Evolutionary conservation across 2,113 vertebrate species (phyloP), one percentile per base, ranked within the genome.

Genomic region (Vulpes vulpes): DNA sequence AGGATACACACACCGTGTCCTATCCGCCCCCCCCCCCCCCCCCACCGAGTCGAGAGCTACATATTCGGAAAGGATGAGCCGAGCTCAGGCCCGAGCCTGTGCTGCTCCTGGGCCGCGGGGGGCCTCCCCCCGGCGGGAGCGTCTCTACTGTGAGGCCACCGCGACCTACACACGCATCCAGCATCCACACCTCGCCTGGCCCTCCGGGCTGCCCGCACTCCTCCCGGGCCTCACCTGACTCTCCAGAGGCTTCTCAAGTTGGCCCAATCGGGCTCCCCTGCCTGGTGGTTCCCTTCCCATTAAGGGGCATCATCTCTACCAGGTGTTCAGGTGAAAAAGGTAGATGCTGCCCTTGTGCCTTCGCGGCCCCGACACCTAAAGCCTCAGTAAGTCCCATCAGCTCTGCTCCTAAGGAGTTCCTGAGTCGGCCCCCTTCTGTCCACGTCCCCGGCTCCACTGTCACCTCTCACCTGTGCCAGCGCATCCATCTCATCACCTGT

Each of bases 91-190:
- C 16, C 20, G 76, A 19, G 11, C 16, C 1, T 0, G 23, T 17
- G 32, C 81, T 30, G 65, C 6, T 8, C 6, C 35, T 59, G 7
- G 0, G 59, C 32, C 7, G 25, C 5, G 6, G 0, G 0, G 0
- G 3, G 10, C 0, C 0, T 8, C n/a, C 22, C 22, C 65, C 38
- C 0, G 2, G 49, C 12, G 9, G 32, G 64, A 62, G 43, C 11
- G 0, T 19, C 35, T 64, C 51, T 43, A 5, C 35, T 8, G 22
- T 0, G n/a, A 59, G 15, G 23, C n/a, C 0, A 7, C 49, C 57
- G 4, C 8, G 71, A 43, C 27, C 17, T 4, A 14, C 10, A 8
- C 2, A 51, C 25, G 1, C 17, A 16, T 60, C 73, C 94, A 85
- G 59, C n/a, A 12, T 25, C 32, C 51, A 43, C 11, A 16, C 5